phyloP scores from a whole-genome alignment of 2,113 vertebrate species.

The Procavia capensis region DNA sequence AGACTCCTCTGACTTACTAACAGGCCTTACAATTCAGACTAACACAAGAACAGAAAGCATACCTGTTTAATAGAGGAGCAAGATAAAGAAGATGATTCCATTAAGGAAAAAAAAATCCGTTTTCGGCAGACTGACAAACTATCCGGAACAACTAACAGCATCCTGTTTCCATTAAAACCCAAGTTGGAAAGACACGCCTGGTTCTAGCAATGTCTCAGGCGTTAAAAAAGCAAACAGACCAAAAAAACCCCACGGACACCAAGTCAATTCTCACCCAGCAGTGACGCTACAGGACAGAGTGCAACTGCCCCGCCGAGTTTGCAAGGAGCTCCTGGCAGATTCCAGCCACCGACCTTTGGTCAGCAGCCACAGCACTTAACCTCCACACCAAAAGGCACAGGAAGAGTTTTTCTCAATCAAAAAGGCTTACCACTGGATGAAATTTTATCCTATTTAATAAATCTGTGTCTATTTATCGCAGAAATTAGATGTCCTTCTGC shows the following conservation, averaged over 20 bases:
- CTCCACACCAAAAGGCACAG: too few relatives aligned
- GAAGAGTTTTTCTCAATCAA: neutral
- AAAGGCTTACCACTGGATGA: neutral
- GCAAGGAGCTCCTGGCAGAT: too few relatives aligned
- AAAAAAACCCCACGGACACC: too few relatives aligned
- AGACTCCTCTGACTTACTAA: neutral
- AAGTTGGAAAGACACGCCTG: neutral
- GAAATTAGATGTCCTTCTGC: neutral
- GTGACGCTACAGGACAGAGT: too few relatives aligned
- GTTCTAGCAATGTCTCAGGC: neutral
- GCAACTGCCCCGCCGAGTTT: too few relatives aligned
- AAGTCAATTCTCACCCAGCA: too few relatives aligned
- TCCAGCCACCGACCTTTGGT: too few relatives aligned
- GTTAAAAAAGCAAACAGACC: too few relatives aligned
- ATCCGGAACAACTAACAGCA: neutral
- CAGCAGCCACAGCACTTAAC: too few relatives aligned
- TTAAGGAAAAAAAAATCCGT: neutral
- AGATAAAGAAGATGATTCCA: neutral
- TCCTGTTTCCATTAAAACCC: neutral
- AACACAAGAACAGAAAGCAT: neutral
- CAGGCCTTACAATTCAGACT: neutral
- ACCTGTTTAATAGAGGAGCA: neutral
- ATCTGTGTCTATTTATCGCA: neutral
- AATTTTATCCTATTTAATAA: neutral
- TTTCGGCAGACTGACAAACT: neutral